Conservation (phyloP, 1,140 invertebrate genomes). For the Drosophila watanabei region DNA sequence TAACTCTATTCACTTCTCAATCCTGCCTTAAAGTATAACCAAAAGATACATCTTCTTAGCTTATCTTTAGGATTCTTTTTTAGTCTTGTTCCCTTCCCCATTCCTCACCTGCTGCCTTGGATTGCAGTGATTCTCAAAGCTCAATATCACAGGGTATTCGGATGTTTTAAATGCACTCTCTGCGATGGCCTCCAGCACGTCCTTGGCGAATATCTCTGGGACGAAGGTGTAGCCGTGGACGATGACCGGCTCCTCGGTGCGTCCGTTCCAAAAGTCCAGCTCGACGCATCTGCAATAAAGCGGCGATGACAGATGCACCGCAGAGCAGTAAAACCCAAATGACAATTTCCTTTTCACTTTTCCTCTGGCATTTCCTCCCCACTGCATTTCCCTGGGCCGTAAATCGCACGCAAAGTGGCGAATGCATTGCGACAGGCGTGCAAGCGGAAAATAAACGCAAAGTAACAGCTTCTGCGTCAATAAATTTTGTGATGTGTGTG, state of each 20-base stretch:
- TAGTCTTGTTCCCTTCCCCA: background rate
- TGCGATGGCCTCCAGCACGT: slow-evolving; percentile 98
- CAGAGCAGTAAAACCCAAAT: slow-evolving; percentile 46
- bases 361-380: slow-evolving; percentile 8
- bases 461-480: slow-evolving; percentile 63
- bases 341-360: slow-evolving; percentile 36
- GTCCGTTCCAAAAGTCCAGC: slow-evolving; percentile 98
- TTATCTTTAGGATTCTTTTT: background rate
- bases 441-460: slow-evolving; percentile 51
- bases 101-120: slow-evolving; percentile 91
- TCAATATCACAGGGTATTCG: slow-evolving; percentile 97
- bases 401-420: slow-evolving; percentile 38
- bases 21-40: background rate
- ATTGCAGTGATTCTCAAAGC: slow-evolving; percentile 99
- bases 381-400: background rate
- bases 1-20: background rate
- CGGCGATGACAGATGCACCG: slow-evolving; percentile 1
- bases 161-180: slow-evolving; percentile 99
- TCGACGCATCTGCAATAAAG: slow-evolving; percentile 91
- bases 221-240: slow-evolving; percentile 99
- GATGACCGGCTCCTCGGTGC: slow-evolving; percentile 97
- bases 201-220: slow-evolving; percentile 97
- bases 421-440: slow-evolving; percentile 34
- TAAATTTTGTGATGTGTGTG: slow-evolving; percentile 71
- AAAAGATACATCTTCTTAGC: background rate